These are phyloP conservation scores for Cheilosia urbana DNA, from an alignment of 2,888 invertebrate genomes.

Conservation along the genomic window DNA sequence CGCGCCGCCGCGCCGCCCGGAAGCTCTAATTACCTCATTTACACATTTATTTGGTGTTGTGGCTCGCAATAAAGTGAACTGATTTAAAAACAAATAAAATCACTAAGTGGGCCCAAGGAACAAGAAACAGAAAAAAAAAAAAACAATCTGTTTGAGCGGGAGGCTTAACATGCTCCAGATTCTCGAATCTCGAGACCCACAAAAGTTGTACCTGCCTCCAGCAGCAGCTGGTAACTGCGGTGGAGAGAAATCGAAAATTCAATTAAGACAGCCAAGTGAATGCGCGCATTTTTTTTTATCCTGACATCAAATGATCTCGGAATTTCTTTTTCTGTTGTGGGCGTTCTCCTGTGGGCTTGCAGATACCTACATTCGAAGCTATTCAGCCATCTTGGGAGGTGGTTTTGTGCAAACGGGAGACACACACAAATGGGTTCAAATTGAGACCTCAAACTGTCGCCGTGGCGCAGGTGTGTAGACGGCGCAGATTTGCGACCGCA, in stretches of 20 bases:
- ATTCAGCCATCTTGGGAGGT: slow-evolving; percentile 57
- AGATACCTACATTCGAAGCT: slow-evolving; percentile 24
- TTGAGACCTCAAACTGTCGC: slow-evolving; percentile 72
- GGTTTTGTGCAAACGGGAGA: slow-evolving; percentile 27
- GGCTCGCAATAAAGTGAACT: slow-evolving; percentile 63
- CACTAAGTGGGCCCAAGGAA: slow-evolving; percentile 8
- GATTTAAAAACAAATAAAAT: slow-evolving; percentile 50
- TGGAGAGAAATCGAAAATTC: slow-evolving; percentile 42
- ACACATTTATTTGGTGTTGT: slow-evolving; percentile 79
- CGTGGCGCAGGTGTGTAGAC: slow-evolving; percentile 50
- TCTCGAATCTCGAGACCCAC: slow-evolving; percentile 10
- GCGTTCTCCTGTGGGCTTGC: slow-evolving; percentile 55
- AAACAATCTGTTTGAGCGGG: slow-evolving; percentile 10
- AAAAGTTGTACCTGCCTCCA: background rate
- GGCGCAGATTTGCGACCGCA: slow-evolving; percentile 46
- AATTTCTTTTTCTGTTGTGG: slow-evolving; percentile 44
- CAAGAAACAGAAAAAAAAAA: background rate
- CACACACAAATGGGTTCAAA: slow-evolving; percentile 41
- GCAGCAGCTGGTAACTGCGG: background rate
- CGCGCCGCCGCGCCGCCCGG: slow-evolving; percentile 77
- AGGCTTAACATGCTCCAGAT: slow-evolving; percentile 49
- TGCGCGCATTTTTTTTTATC: slow-evolving; percentile 13
- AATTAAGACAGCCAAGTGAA: slow-evolving; percentile 65
- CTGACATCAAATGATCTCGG: slow-evolving; percentile 42
- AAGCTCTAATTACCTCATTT: slow-evolving; percentile 83